phyloP scores from a whole-genome alignment of 2,797 vertebrate genomes.

The Vultur gryphus region DNA sequence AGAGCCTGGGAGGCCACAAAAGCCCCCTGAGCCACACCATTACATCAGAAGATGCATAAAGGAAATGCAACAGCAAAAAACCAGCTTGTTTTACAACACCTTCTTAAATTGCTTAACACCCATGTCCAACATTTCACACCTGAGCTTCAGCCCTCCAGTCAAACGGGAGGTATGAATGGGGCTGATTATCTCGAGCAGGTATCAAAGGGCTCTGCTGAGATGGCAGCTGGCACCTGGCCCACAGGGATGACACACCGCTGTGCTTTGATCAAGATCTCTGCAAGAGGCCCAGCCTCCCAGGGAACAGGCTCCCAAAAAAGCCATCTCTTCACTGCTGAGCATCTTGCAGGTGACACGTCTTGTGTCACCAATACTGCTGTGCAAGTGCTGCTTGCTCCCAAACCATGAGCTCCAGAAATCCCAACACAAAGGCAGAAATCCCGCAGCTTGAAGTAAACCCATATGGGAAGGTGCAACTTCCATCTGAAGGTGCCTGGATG shows the following conservation, averaged over 20 bases:
- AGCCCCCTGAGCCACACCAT: not conserved
- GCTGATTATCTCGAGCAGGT: not conserved
- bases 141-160: not conserved
- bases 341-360: not conserved
- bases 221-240: not conserved
- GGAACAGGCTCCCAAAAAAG: not conserved
- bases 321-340: not conserved
- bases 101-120: not conserved
- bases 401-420: not conserved
- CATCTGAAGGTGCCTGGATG: not conserved
- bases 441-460: not conserved
- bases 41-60: not conserved
- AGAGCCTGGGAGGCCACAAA: not conserved
- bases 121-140: conserved; percentile 23
- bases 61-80: not conserved
- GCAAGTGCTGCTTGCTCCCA: not conserved
- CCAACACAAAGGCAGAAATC: not conserved
- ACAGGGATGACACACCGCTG: not conserved
- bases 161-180: not conserved
- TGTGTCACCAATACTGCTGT: not conserved
- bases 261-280: not conserved
- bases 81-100: not conserved
- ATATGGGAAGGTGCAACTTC: fast-evolving
- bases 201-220: not conserved
- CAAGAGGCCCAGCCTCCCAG: not conserved